Evolutionary conservation across 2,888 invertebrate genomes (phyloP).

Genomic region (Drosophila pseudotakahashii): DNA sequence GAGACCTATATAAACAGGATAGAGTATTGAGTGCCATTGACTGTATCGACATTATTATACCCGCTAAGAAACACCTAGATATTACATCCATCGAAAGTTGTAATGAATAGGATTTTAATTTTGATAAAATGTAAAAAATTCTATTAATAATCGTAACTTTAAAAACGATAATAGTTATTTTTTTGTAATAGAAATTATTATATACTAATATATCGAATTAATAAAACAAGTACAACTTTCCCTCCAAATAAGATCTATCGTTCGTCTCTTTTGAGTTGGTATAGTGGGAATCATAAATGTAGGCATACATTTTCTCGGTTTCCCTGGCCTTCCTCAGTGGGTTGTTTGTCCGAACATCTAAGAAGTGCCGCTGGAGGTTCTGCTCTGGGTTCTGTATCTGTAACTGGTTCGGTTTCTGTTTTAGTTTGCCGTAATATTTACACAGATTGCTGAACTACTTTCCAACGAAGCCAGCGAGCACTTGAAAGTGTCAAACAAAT

Average conservation of each 20-base stretch:
- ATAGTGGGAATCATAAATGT: not conserved
- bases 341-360: constrained; percentile 52
- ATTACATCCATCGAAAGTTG: too few relatives aligned
- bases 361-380: constrained; percentile 54
- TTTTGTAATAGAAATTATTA: too few relatives aligned
- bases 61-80: not conserved
- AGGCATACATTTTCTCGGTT: not conserved
- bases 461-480: constrained; percentile 47
- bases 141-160: too few relatives aligned
- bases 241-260: not conserved
- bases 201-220: too few relatives aligned
- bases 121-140: too few relatives aligned
- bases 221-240: too few relatives aligned
- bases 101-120: too few relatives aligned
- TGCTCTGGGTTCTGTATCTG: constrained; percentile 4
- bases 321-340: constrained; percentile 30
- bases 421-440: constrained; percentile 55
- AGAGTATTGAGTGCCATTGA: constrained; percentile 8
- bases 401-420: constrained; percentile 25
- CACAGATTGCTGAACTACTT: constrained; percentile 70
- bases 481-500: constrained; percentile 66
- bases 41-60: constrained; percentile 1
- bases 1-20: constrained; percentile 27
- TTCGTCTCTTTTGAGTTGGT: not conserved
- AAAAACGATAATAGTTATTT: too few relatives aligned